Evolutionary conservation across 2,113 vertebrate species (phyloP).

Genomic region (Microcebus lehilahytsara): DNA sequence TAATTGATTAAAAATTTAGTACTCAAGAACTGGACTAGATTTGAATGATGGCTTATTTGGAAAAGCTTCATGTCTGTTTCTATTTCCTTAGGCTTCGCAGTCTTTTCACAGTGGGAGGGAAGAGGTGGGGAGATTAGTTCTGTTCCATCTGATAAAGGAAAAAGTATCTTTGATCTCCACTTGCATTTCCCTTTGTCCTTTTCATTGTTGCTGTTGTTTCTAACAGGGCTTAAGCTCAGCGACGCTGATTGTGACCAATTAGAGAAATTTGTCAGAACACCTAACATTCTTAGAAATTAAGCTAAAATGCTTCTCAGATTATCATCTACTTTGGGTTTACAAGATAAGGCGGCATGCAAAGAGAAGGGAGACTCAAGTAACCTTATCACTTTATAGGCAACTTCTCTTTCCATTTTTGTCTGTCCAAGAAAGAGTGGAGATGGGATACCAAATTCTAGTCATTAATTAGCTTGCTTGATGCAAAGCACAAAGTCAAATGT

Average conservation of each 20-base stretch:
- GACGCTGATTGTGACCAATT: not conserved
- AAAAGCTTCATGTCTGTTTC: not conserved
- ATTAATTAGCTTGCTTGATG: not conserved
- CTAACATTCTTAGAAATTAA: conserved; percentile 19
- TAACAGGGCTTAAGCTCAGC: not conserved
- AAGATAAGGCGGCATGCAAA: conserved; percentile 1
- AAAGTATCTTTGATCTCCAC: not conserved
- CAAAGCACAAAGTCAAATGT: not conserved
- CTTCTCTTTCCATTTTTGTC: conserved; percentile 19
- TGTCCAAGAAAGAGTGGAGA: not conserved
- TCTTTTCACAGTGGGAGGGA: not conserved
- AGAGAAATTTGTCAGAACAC: conserved; percentile 8
- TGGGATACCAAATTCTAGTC: not conserved
- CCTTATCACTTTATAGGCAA: not conserved
- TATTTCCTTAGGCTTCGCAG: not conserved
- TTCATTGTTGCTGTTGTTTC: not conserved
- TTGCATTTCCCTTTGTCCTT: not conserved
- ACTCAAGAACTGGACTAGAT: not conserved
- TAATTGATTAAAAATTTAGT: not conserved
- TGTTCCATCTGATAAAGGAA: not conserved
- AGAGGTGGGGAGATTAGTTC: not conserved
- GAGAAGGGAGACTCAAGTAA: not conserved
- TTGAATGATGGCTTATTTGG: not conserved
- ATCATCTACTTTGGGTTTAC: conserved; percentile 7
- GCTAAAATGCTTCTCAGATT: not conserved